Conservation (phyloP, 1,140 invertebrate genomes). For the Camponotus pennsylvanicus region DNA sequence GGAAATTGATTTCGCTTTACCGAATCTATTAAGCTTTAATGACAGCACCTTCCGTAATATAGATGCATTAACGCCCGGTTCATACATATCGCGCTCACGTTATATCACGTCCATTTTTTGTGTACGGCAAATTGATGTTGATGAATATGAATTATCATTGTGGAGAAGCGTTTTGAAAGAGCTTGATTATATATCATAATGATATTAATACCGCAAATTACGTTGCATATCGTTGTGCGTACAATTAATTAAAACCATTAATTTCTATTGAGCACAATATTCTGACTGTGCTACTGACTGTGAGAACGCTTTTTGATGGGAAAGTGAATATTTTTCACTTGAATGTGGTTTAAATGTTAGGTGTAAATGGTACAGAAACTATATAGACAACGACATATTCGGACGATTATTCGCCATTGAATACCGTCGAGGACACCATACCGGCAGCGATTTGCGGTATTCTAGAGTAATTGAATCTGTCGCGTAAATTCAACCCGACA, state of each 20-base stretch:
- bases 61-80: constrained; percentile 46
- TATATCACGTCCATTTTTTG: constrained; percentile 37
- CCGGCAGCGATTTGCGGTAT: constrained; percentile 49
- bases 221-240: not conserved
- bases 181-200: constrained; percentile 26
- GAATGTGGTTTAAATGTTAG: not conserved
- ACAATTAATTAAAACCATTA: constrained; percentile 49
- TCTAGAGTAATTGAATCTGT: constrained; percentile 58
- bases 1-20: constrained; percentile 46
- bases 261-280: constrained; percentile 38
- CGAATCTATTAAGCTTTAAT: constrained; percentile 59
- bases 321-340: constrained; percentile 25
- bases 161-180: constrained; percentile 46
- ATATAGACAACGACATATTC: constrained; percentile 19
- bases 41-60: constrained; percentile 47
- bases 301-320: not conserved
- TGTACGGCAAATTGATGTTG: constrained; percentile 54
- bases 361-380: constrained; percentile 18
- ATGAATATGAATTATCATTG: constrained; percentile 56
- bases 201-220: constrained; percentile 19
- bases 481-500: constrained; percentile 55
- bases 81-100: constrained; percentile 22
- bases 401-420: constrained; percentile 49
- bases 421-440: not conserved
- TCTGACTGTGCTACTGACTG: not conserved